Conservation (phyloP, 2,797 vertebrate species). For the Dryobates pubescens region DNA sequence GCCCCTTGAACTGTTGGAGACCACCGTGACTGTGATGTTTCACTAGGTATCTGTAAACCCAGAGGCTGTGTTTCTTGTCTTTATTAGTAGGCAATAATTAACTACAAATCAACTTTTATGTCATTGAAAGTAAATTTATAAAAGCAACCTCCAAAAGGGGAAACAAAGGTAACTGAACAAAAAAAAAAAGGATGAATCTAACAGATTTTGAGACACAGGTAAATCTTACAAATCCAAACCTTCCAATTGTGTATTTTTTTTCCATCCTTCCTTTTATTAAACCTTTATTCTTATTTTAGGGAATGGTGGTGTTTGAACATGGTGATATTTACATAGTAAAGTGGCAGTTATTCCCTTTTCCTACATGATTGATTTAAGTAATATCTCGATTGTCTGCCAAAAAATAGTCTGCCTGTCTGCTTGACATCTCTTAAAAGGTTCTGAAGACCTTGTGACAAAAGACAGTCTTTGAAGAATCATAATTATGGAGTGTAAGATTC, state of each 20-base stretch:
- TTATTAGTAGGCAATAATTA: not conserved
- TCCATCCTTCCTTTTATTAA: not conserved
- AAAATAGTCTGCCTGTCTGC: not conserved
- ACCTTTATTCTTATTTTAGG: not conserved
- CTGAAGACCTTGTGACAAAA: slow-evolving; percentile 27
- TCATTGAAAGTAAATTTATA: not conserved
- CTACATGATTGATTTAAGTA: slow-evolving; percentile 8
- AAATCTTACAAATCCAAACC: not conserved
- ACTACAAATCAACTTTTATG: not conserved
- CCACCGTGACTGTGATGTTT: not conserved
- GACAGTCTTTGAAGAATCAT: not conserved
- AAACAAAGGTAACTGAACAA: not conserved
- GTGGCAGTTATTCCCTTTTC: slow-evolving; percentile 4
- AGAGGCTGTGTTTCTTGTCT: not conserved
- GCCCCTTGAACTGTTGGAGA: not conserved
- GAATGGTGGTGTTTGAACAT: not conserved
- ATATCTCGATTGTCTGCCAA: not conserved
- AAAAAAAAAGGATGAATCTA: not conserved
- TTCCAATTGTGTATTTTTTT: not conserved
- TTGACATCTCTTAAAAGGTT: slow-evolving; percentile 28
- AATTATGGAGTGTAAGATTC: not conserved
- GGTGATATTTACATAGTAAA: slow-evolving; percentile 1
- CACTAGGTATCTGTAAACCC: not conserved
- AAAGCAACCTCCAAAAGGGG: not conserved
- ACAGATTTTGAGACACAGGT: not conserved